These are phyloP conservation scores for Hippocampus mohnikei DNA, from an alignment of 2,113 vertebrate species.

Conservation along the genomic window DNA sequence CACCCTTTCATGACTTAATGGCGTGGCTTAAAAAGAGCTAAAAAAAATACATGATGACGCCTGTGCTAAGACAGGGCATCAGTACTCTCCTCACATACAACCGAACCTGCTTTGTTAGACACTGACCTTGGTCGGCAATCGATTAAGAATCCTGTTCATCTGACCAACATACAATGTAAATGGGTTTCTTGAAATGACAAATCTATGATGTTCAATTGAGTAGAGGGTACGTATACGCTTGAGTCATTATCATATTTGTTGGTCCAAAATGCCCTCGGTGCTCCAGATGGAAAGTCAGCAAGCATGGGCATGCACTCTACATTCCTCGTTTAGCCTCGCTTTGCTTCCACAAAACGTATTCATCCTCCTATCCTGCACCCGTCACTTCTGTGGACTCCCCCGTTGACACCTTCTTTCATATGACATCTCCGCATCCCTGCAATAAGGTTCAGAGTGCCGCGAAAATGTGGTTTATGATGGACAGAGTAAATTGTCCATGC, in stretches of 20 bases:
- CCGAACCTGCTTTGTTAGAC: conserved; percentile 33
- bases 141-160: conserved; percentile 45
- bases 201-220: conserved; percentile 59
- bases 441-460: conserved; percentile 35
- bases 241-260: conserved; percentile 45
- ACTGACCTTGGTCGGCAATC: conserved; percentile 46
- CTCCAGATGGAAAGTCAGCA: background rate
- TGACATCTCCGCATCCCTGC: conserved; percentile 4
- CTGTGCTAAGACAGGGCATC: conserved; percentile 30
- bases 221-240: conserved; percentile 47
- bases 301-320: background rate
- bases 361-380: background rate
- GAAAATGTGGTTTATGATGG: conserved; percentile 42
- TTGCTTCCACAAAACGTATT: background rate
- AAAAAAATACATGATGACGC: conserved; percentile 3
- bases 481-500: conserved; percentile 23
- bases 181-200: conserved; percentile 67
- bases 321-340: background rate
- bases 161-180: conserved; percentile 58
- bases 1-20: conserved; percentile 1
- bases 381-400: conserved; percentile 9
- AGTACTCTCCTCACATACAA: conserved; percentile 46
- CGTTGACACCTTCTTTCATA: conserved; percentile 1
- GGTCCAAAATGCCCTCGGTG: background rate
- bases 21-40: background rate